A percentile compares a stretch with the other conserved stretches of the same genome.
These are phyloP conservation scores for Parapsyche elsis DNA, from an alignment of 1,140 invertebrate genomes.

Conservation along the genomic window DNA sequence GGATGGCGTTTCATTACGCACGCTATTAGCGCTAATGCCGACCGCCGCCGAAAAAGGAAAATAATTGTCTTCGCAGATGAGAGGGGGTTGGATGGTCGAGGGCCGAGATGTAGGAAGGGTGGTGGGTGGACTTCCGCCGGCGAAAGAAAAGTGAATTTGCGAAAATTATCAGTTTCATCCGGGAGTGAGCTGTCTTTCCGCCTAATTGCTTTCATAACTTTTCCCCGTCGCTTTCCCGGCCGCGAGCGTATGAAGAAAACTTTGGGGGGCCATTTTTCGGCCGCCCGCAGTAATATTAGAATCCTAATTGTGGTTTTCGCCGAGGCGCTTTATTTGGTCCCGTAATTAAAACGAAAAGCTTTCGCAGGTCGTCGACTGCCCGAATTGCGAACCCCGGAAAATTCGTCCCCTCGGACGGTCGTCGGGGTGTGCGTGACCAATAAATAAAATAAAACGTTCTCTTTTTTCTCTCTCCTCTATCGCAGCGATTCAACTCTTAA, in stretches of 20 bases:
- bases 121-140: neutral
- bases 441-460: conserved; percentile 20
- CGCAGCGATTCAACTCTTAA: too few relatives aligned
- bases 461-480: neutral
- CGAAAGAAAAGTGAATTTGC: conserved; percentile 54
- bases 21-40: conserved; percentile 53
- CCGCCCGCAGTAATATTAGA: conserved; percentile 49
- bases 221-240: conserved; percentile 21
- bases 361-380: neutral
- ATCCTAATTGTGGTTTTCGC: conserved; percentile 54
- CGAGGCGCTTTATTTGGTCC: conserved; percentile 25
- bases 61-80: conserved; percentile 45
- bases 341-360: conserved; percentile 38
- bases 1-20: conserved; percentile 53
- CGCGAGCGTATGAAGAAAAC: conserved; percentile 52
- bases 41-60: conserved; percentile 35
- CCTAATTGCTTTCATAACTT: conserved; percentile 56
- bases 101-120: conserved; percentile 8
- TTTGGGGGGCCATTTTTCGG: conserved; percentile 48
- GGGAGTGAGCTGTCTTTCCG: conserved; percentile 49
- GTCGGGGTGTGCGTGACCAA: neutral
- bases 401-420: conserved; percentile 1
- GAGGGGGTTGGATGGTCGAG: too few relatives aligned
- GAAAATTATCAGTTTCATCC: conserved; percentile 53
- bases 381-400: neutral